Percentiles rank a stretch among this genome's conserved stretches.
phyloP scores from a whole-genome alignment of 30 jellyfish, hydroid and myxozoan species.

The Chrysaora quinquecirrha region DNA sequence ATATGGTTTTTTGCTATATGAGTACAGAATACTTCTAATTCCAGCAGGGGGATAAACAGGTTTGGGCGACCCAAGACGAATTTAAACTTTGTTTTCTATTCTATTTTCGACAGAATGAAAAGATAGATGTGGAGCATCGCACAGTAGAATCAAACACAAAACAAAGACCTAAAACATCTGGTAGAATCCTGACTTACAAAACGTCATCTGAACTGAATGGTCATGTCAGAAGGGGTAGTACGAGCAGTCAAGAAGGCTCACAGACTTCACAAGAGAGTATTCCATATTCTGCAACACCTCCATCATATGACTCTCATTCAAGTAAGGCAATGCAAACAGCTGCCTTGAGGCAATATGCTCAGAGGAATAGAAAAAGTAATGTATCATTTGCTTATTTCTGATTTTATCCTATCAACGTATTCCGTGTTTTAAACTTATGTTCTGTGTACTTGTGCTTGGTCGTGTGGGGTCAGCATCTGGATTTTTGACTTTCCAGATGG shows the following conservation, averaged over 20 bases:
- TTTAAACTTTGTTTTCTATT: too few relatives aligned
- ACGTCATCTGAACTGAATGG: constrained; percentile 58
- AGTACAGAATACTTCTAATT: too few relatives aligned
- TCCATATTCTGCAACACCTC: constrained; percentile 41
- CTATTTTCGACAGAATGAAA: constrained; percentile 34
- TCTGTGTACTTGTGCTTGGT: too few relatives aligned
- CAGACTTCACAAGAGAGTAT: constrained; percentile 71
- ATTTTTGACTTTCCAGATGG: too few relatives aligned
- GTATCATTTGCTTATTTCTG: not conserved
- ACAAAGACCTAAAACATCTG: constrained; percentile 30
- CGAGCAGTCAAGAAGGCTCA: constrained; percentile 69
- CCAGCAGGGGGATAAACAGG: too few relatives aligned
- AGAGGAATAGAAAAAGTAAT: constrained; percentile 38
- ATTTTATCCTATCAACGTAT: too few relatives aligned
- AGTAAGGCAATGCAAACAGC: constrained; percentile 11
- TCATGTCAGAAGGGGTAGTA: constrained; percentile 41
- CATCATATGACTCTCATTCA: constrained; percentile 32
- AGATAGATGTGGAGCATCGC: constrained; percentile 42
- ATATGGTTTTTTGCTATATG: too few relatives aligned
- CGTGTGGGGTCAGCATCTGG: too few relatives aligned
- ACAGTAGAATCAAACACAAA: constrained; percentile 38
- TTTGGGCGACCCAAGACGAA: too few relatives aligned
- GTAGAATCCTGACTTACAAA: constrained; percentile 49
- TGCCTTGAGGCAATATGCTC: constrained; percentile 35
- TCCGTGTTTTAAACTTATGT: too few relatives aligned